Evolutionary conservation across 1,140 invertebrate genomes (phyloP), one percentile per base, ranked within the genome.

Genomic region (Drosophila kikkawai): DNA sequence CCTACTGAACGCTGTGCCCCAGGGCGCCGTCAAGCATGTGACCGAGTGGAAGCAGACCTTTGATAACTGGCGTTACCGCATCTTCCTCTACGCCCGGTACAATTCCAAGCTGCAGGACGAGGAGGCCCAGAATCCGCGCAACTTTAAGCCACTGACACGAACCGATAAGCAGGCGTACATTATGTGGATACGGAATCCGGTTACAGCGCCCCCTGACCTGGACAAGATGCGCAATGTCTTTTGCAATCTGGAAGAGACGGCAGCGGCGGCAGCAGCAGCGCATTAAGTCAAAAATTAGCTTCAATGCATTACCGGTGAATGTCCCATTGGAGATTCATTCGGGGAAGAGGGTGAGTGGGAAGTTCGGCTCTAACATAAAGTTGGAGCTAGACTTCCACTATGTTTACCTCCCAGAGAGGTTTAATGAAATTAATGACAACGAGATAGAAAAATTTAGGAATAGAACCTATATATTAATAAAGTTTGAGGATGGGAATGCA

Each of bases 11-110:
- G 82, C 86, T 3, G 86, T 91, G 74, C 91, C 91, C 3, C 91
- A 92, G 71, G 91, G 91, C 19, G 91, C 91, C 13, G 84, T 92
- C 2, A 92, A 92, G 55, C 86, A 91, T 59, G 87, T 92, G 57
- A 91, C 83, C 42, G 91, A 92, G 61, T 92, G 91, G 91, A 92
- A 92, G 55, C 91, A 92, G 53, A 91, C 91, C 19, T 92, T 92
- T 19, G 91, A 92, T 63, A 92, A 92, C 65, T 92, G 91, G 91
- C 91, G 91, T 7, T 92, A 92, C 71, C 91, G 91, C 19, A 85
- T 92, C 59, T 92, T 92, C 47, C 74, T 92, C 13, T 92, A 92
- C 60, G 91, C 91, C 17, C 86, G 91, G 51, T 92, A 91, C 74
- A 92, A 92, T 63, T 92, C 91, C 47, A 92, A 92, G 69, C 66